Percentiles rank a stretch among this genome's conserved stretches.
Evolutionary conservation across 1,140 invertebrate species (phyloP).

Genomic region (Ooceraea biroi): DNA sequence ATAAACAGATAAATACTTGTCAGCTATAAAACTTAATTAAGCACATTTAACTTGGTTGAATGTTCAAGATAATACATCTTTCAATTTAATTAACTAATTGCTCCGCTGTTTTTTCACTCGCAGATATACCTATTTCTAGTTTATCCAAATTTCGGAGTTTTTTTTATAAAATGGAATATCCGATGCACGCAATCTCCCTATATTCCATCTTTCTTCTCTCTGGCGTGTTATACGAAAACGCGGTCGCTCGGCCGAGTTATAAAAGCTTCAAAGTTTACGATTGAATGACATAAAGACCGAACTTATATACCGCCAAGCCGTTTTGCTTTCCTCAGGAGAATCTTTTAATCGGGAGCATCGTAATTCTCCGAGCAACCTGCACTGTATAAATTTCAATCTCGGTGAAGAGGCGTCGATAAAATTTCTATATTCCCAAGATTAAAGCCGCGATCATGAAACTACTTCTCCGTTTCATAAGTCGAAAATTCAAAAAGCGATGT

Average conservation of each 20-base stretch:
- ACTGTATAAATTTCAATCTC: slow-evolving; percentile 35
- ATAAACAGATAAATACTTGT: too few species aligned
- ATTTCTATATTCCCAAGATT: not conserved
- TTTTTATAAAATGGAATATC: slow-evolving; percentile 47
- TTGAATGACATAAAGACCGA: slow-evolving; percentile 49
- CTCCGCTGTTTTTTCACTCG: not conserved
- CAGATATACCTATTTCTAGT: not conserved
- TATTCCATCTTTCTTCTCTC: slow-evolving; percentile 1
- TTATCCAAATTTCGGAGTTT: slow-evolving; percentile 18
- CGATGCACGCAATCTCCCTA: slow-evolving; percentile 1
- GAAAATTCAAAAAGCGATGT: not conserved
- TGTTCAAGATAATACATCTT: too few species aligned
- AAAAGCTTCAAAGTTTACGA: slow-evolving; percentile 53
- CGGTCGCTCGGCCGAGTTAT: slow-evolving; percentile 45
- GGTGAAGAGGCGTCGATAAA: slow-evolving; percentile 42
- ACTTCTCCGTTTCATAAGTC: not conserved
- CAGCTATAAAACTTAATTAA: too few species aligned
- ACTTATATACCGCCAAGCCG: slow-evolving; percentile 36
- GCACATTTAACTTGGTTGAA: too few species aligned
- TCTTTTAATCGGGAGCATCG: slow-evolving; percentile 39
- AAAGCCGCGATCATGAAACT: not conserved
- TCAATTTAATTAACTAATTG: not conserved
- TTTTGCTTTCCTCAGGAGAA: slow-evolving; percentile 16
- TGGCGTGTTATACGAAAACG: not conserved
- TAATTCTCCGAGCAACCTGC: not conserved